Conservation (phyloP, 1,140 invertebrate genomes). For the Brachionus rubens region DNA sequence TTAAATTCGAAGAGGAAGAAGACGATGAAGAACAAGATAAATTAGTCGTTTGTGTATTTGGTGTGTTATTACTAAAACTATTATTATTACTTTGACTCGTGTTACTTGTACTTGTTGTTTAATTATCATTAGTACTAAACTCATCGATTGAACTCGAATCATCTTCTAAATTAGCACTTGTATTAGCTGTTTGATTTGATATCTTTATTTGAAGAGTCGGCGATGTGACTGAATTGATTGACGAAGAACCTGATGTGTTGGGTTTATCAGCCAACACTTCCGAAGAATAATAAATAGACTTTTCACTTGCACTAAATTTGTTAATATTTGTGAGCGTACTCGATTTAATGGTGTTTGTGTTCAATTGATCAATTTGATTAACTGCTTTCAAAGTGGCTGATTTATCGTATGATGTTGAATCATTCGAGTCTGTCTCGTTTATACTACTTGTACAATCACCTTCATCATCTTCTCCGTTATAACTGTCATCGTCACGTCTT, state of each 20-base stretch:
- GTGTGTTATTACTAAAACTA: constrained; percentile 6
- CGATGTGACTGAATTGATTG: not conserved
- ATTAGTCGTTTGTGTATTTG: constrained; percentile 20
- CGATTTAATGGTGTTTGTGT: not conserved
- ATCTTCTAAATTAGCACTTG: not conserved
- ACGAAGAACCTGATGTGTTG: constrained; percentile 23
- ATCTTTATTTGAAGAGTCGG: not conserved
- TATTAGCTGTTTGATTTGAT: not conserved
- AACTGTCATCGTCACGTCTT: not conserved
- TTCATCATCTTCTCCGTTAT: constrained; percentile 27
- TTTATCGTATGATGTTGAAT: constrained; percentile 2
- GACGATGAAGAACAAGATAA: constrained; percentile 9
- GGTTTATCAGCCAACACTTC: constrained; percentile 9
- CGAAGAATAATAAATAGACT: constrained; percentile 42
- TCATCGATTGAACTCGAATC: constrained; percentile 5
- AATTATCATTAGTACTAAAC: not conserved
- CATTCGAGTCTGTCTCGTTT: constrained; percentile 12
- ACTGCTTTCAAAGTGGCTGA: constrained; percentile 4
- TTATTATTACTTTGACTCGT: no score
- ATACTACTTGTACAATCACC: constrained; percentile 13
- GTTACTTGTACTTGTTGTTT: not conserved
- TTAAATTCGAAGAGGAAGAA: not conserved
- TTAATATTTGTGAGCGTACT: constrained; percentile 20
- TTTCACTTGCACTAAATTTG: constrained; percentile 32
- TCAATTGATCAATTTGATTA: constrained; percentile 32